Evolutionary conservation across 2,888 invertebrate species (phyloP), one percentile per base, ranked within the genome.

Genomic region (Osmoderma eremita): DNA sequence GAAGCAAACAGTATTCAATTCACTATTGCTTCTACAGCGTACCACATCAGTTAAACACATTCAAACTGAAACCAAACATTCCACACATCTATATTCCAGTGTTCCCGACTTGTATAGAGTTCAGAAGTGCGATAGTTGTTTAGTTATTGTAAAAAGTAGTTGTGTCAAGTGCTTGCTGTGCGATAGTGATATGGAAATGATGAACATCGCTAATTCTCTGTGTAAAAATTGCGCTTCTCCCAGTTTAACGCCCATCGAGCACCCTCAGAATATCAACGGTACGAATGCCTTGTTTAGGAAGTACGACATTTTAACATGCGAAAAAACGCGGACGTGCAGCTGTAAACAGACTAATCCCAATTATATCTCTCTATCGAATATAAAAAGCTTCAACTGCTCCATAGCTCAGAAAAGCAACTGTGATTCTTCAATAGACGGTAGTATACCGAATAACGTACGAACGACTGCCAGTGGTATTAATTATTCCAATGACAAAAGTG

Each of bases 391-490:
- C 69, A 80, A 79, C 70, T 81, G 81, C 75, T 80, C 80, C 45
- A 76, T 81, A 64, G 79, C 78, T 64, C 76, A 78, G 75, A 76
- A 77, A 71, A 74, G 70, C 69, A 73, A 74, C 74, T 77, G 78
- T 75, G 77, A 78, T 74, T 72, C 73, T 58, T 64, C 74, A 63
- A 75, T 79, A 69, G 79, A 79, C 65, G 75, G 76, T 68, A 75
- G 75, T 68, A 75, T 74, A 70, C 75, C 77, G 58, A 78, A 73
- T 69, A 80, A 80, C 72, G 74, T 82, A 39, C 74, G 81, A 71
- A 81, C 81, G 65, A 81, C 81, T 38, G 82, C 82, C 50, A 82
- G 82, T 73, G 82, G 82, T 64, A 81, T 82, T 67, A 79, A 80
- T 70, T 75, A 75, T 69, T 73, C 75, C 39, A 71, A 74, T 56